These are phyloP conservation scores for Bombus consobrinus DNA, from an alignment of 1,140 invertebrate species.

Conservation along the genomic window DNA sequence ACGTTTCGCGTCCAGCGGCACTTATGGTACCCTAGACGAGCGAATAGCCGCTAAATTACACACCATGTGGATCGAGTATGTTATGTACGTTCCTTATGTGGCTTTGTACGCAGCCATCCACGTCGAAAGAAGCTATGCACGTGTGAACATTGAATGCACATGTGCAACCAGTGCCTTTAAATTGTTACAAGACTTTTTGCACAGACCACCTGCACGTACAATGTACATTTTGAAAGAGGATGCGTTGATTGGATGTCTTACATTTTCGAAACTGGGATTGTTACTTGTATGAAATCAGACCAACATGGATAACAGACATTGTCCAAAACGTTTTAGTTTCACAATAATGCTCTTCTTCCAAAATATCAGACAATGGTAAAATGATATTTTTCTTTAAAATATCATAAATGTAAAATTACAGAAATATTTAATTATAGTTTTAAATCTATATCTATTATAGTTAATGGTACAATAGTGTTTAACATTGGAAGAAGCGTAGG, in stretches of 20 bases:
- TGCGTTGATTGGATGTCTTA: neutral
- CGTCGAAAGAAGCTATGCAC: neutral
- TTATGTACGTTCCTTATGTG: neutral
- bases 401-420: no score
- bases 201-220: neutral
- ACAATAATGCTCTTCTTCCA: neutral
- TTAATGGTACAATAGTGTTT: no score
- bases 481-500: no score
- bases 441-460: no score
- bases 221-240: neutral
- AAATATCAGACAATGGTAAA: no score
- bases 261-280: neutral
- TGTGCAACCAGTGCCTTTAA: neutral
- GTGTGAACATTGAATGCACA: neutral
- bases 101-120: neutral
- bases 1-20: neutral
- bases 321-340: neutral
- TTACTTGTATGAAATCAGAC: neutral
- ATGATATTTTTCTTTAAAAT: no score
- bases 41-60: conserved; percentile 22
- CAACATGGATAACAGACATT: neutral
- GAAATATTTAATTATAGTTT: no score
- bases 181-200: neutral
- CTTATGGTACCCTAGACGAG: neutral
- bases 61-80: neutral